Evolutionary conservation across 2,888 invertebrate species (phyloP).

Genomic region (Colletes collaris): DNA sequence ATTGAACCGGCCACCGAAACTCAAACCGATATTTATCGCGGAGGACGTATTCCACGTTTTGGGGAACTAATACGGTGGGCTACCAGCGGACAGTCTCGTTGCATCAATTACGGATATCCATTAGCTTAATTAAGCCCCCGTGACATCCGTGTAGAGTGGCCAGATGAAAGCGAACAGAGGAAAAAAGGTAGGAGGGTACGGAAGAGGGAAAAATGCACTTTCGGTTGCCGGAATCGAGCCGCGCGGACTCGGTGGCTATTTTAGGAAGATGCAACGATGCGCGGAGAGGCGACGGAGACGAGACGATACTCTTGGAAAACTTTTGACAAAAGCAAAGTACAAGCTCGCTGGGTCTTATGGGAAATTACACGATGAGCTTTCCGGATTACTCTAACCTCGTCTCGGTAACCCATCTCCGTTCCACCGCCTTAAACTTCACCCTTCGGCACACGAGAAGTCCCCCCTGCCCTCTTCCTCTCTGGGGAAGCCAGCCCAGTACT

Average conservation of each 20-base stretch:
- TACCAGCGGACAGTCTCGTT: constrained; percentile 51
- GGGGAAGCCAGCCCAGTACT: constrained; percentile 11
- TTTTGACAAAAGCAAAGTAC: constrained; percentile 63
- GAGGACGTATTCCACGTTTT: constrained; percentile 10
- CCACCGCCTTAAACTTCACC: constrained; percentile 30
- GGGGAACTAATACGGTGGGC: constrained; percentile 48
- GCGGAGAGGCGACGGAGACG: constrained; percentile 1
- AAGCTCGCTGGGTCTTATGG: constrained; percentile 74
- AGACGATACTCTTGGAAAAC: constrained; percentile 57
- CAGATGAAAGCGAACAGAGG: constrained; percentile 40
- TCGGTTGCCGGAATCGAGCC: constrained; percentile 21
- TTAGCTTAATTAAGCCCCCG: constrained; percentile 69
- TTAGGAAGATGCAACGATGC: constrained; percentile 14
- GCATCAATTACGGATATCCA: constrained; percentile 71
- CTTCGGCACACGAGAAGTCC: constrained; percentile 5
- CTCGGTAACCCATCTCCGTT: constrained; percentile 45
- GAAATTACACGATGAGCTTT: constrained; percentile 79
- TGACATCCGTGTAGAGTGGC: constrained; percentile 52
- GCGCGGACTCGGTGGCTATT: constrained; percentile 10
- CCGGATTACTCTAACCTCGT: constrained; percentile 67
- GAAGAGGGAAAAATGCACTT: constrained; percentile 20
- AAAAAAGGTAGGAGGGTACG: background rate
- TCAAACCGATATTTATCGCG: constrained; percentile 35
- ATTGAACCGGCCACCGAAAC: background rate
- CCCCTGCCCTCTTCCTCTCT: background rate